These are phyloP conservation scores for Mizuhopecten yessoensis DNA, from an alignment of 1,140 invertebrate genomes.

Conservation along the genomic window DNA sequence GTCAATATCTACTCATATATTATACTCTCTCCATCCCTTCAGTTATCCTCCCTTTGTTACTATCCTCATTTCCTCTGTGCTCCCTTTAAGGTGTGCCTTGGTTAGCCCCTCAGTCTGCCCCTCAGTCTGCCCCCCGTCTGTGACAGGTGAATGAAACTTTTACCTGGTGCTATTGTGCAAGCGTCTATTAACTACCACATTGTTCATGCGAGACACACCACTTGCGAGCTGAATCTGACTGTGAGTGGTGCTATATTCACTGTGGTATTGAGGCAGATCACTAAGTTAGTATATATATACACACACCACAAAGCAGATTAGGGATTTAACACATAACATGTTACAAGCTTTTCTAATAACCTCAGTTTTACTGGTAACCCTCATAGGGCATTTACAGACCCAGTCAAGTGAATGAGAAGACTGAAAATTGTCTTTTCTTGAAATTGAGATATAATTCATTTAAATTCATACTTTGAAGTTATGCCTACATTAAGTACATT, in stretches of 20 bases:
- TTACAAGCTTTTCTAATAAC: background rate
- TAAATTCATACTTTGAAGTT: no score
- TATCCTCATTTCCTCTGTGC: no score
- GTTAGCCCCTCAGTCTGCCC: background rate
- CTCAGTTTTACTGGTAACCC: background rate
- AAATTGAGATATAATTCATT: no score
- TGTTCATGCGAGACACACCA: constrained; percentile 11
- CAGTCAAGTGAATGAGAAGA: no score
- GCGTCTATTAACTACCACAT: constrained; percentile 9
- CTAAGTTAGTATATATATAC: no score
- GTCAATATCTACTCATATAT: no score
- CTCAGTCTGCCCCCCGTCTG: background rate
- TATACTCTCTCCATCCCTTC: no score
- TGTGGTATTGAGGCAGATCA: background rate
- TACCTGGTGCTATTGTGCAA: constrained; percentile 12
- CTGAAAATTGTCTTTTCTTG: no score
- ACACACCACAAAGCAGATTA: background rate
- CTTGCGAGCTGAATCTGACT: background rate
- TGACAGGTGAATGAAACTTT: background rate
- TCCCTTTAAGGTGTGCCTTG: no score
- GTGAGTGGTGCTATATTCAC: constrained; percentile 18
- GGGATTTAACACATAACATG: background rate
- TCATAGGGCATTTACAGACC: background rate
- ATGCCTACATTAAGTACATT: background rate
- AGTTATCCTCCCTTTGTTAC: no score